Evolutionary conservation across 2,797 vertebrate genomes (phyloP), one percentile per base, ranked within the genome.

Genomic region (Squalus acanthias): DNA sequence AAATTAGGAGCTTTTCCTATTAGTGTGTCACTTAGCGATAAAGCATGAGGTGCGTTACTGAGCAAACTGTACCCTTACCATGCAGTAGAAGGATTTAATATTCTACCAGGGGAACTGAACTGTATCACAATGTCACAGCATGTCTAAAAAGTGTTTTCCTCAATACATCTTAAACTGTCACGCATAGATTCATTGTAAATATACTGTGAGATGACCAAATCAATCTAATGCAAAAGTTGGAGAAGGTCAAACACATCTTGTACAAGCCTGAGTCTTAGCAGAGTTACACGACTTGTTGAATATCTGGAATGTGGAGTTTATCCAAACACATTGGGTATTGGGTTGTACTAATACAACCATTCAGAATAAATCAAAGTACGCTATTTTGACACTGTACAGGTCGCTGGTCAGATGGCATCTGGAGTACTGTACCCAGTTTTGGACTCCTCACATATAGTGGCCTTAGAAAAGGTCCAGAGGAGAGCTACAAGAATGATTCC

Each of bases 81-180:
- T 20, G 67, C 65, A 94, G 91, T 46, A 20, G 39, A 50, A 70
- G 6, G 22, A 93, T 39, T 72, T 69, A 67, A n/a, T 67, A 72
- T 95, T 72, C 93, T 50, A 29, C 67, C n/a, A 26, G n/a, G 22
- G 39, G 46, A 72, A 1, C 91, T 67, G 17, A 22, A 65, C 33
- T 67, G 89, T n/a, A 7, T 69, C 53, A 22, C 63, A 93, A 93
- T 67, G 91, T 69, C 63, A 69, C 91, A 69, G 6, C 63, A 93
- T 3, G 22, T 46, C 2, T 22, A 39, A 39, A 33, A 93, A 22
- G 39, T 17, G 29, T 46, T 95, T 95, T 72, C 67, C 65, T 29
- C 26, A 46, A 50, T 72, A 26, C 93, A 95, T 95, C 39, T 72
- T 53, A 95, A 95, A 13, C 93, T 95, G 69, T 95, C 93, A 72